Evolutionary conservation across 1,140 invertebrate species (phyloP).

Genomic region (Drosophila kanapiae): DNA sequence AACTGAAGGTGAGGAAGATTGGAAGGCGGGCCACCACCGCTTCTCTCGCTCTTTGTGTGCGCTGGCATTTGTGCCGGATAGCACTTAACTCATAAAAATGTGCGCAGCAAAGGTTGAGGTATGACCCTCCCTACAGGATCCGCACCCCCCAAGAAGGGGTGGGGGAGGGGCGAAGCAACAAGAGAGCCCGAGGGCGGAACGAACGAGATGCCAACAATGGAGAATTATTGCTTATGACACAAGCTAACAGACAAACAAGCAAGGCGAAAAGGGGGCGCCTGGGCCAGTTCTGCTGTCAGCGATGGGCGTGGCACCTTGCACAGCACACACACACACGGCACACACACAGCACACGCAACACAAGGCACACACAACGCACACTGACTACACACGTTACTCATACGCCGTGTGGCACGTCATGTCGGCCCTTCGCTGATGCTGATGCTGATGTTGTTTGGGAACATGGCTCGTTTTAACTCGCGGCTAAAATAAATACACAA

Average conservation of each 20-base stretch:
- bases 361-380: slow-evolving; percentile 1
- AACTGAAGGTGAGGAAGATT: slow-evolving; percentile 48
- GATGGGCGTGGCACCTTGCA: slow-evolving; percentile 36
- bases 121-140: neutral
- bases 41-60: slow-evolving; percentile 19
- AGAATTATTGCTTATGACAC: slow-evolving; percentile 80
- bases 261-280: neutral
- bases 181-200: slow-evolving; percentile 45
- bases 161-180: slow-evolving; percentile 52
- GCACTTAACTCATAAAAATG: slow-evolving; percentile 83
- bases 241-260: slow-evolving; percentile 43
- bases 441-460: slow-evolving; percentile 44
- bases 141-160: neutral
- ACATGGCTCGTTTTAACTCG: slow-evolving; percentile 66
- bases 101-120: slow-evolving; percentile 56
- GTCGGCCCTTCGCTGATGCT: slow-evolving; percentile 4
- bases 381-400: slow-evolving; percentile 50
- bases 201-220: slow-evolving; percentile 64
- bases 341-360: neutral
- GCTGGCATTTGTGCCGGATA: slow-evolving; percentile 63
- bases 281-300: slow-evolving; percentile 20
- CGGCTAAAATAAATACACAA: slow-evolving; percentile 66
- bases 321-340: neutral
- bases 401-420: slow-evolving; percentile 49
- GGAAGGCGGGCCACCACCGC: neutral